Evolutionary conservation across 64 coral and sea anemone genomes (phyloP).

Genomic region (Pocillopora verrucosa): DNA sequence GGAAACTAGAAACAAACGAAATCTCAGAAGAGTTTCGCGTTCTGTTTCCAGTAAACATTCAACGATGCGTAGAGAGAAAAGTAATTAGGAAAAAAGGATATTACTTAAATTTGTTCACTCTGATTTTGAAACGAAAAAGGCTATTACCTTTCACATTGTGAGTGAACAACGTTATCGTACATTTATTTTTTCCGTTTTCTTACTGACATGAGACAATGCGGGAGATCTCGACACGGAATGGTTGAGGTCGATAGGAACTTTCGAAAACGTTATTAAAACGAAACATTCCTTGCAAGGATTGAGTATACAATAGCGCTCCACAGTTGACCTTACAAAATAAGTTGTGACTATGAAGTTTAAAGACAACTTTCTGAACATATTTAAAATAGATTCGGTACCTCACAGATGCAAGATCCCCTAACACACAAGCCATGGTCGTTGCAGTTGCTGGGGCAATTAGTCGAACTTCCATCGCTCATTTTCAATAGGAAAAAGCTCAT

Average conservation of each 20-base stretch:
- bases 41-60: no score
- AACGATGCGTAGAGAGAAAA: no score
- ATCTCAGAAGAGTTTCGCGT: no score
- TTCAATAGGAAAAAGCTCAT: constrained; percentile 36
- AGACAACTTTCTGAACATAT: neutral
- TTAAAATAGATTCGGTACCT: constrained; percentile 1
- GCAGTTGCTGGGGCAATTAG: constrained; percentile 46
- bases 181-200: neutral
- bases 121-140: no score
- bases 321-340: neutral
- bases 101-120: no score
- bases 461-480: constrained; percentile 31
- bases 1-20: no score
- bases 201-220: neutral
- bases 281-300: neutral
- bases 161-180: neutral
- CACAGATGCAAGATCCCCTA: constrained; percentile 51
- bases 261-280: neutral
- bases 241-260: neutral
- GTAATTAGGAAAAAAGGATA: no score
- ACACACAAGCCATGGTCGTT: constrained; percentile 60
- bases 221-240: neutral
- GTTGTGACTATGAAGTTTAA: neutral
- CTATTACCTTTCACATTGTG: no score
- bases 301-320: neutral